These are phyloP conservation scores for Siderastrea radians DNA, from an alignment of 92 coral and sea anemone genomes.

Conservation along the genomic window DNA sequence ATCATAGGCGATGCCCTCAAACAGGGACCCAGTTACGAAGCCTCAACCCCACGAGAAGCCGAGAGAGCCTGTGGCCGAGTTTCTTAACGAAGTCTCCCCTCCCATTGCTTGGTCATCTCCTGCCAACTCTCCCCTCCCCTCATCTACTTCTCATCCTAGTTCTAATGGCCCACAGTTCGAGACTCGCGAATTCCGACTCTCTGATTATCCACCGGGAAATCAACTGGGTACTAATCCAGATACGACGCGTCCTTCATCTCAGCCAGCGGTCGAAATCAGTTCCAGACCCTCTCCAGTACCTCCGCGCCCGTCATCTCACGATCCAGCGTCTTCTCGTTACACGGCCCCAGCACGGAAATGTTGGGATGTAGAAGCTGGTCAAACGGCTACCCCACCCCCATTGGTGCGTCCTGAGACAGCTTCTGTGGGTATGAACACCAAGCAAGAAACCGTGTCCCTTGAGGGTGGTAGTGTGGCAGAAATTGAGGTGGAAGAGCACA, in stretches of 20 bases:
- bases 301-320: slow-evolving; percentile 42
- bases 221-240: background rate
- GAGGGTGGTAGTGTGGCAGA: slow-evolving; percentile 37
- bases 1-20: background rate
- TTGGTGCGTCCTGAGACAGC: slow-evolving; percentile 49
- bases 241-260: slow-evolving; percentile 47
- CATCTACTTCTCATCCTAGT: background rate
- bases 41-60: slow-evolving; percentile 10
- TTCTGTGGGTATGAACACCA: background rate
- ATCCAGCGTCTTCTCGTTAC: slow-evolving; percentile 28
- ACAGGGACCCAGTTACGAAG: background rate
- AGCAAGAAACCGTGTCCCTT: slow-evolving; percentile 19
- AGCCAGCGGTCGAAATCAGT: slow-evolving; percentile 32
- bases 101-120: slow-evolving; percentile 89
- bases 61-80: slow-evolving; percentile 36
- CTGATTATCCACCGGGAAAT: slow-evolving; percentile 73
- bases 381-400: slow-evolving; percentile 33
- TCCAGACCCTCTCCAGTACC: slow-evolving; percentile 21
- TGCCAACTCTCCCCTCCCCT: slow-evolving; percentile 53
- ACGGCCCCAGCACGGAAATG: slow-evolving; percentile 30
- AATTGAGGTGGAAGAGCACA: slow-evolving; percentile 52
- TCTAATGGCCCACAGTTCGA: slow-evolving; percentile 58
- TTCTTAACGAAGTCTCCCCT: slow-evolving; percentile 78
- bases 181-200: slow-evolving; percentile 82
- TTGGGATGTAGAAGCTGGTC: slow-evolving; percentile 35